A percentile compares a stretch with the other conserved stretches of the same genome.
Conservation (phyloP, 2,888 invertebrate genomes). For the Rotaria sp. region DNA sequence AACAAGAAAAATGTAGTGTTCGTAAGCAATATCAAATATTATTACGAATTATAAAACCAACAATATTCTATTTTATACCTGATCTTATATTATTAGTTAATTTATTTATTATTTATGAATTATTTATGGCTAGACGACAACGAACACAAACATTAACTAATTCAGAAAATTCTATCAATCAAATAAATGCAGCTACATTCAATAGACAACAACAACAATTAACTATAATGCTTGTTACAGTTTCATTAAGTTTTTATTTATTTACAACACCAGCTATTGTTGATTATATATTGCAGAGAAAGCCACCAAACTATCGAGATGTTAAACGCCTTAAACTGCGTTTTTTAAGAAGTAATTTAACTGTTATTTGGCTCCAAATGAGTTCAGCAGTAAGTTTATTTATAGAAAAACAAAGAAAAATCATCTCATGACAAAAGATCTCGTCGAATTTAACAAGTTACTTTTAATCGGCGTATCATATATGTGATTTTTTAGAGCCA, state of each 20-base stretch:
- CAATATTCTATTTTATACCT: slow-evolving; percentile 11
- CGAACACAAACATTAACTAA: neutral
- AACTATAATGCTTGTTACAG: neutral
- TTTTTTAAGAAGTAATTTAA: slow-evolving; percentile 2
- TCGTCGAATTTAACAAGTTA: too few relatives aligned
- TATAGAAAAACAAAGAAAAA: neutral
- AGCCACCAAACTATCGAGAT: neutral
- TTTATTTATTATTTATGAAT: slow-evolving; percentile 27
- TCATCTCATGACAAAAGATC: too few relatives aligned
- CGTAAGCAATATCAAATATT: neutral
- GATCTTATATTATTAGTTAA: neutral
- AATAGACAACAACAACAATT: slow-evolving; percentile 14
- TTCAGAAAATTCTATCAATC: neutral
- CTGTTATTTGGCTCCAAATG: neutral
- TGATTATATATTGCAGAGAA: neutral
- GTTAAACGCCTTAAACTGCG: neutral
- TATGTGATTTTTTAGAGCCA: too few relatives aligned
- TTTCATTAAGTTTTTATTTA: slow-evolving; percentile 23
- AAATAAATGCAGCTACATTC: neutral
- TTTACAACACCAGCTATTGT: slow-evolving; percentile 18
- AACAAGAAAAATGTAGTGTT: neutral
- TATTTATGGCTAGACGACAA: neutral
- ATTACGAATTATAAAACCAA: neutral
- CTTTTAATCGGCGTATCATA: too few relatives aligned
- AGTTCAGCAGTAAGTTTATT: neutral